Evolutionary conservation across 2,113 vertebrate species (phyloP).

Genomic region (Melierax canorus): DNA sequence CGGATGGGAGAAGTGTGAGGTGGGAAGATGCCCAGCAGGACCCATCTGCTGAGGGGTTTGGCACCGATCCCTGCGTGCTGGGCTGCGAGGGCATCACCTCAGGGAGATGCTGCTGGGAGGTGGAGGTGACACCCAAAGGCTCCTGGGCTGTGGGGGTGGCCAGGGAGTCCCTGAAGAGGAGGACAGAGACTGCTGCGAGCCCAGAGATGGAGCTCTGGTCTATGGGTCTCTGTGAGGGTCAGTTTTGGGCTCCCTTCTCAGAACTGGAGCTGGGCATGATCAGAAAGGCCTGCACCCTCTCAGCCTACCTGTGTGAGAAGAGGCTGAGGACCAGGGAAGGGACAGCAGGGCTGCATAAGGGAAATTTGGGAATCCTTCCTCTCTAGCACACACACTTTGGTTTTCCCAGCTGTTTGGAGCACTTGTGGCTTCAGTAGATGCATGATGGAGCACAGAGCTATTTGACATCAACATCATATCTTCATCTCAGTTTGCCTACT

Average conservation of each 20-base stretch:
- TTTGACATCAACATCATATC: neutral
- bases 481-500: neutral
- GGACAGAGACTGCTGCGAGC: accelerated
- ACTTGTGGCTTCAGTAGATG: neutral
- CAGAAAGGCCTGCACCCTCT: neutral
- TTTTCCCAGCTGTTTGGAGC: neutral
- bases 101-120: conserved; percentile 9
- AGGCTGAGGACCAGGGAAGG: neutral
- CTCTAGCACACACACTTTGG: neutral
- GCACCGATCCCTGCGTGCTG: neutral
- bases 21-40: neutral
- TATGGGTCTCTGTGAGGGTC: neutral
- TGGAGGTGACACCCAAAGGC: neutral
- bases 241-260: neutral
- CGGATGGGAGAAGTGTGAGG: neutral
- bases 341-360: neutral
- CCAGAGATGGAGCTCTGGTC: neutral
- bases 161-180: neutral
- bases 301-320: neutral
- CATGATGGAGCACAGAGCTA: neutral
- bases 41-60: accelerated
- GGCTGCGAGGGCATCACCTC: neutral
- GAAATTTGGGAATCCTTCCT: neutral
- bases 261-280: neutral
- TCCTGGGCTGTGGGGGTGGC: conserved; percentile 35